phyloP scores from a whole-genome alignment of 2,113 vertebrate genomes.

The Spea bombifrons region DNA sequence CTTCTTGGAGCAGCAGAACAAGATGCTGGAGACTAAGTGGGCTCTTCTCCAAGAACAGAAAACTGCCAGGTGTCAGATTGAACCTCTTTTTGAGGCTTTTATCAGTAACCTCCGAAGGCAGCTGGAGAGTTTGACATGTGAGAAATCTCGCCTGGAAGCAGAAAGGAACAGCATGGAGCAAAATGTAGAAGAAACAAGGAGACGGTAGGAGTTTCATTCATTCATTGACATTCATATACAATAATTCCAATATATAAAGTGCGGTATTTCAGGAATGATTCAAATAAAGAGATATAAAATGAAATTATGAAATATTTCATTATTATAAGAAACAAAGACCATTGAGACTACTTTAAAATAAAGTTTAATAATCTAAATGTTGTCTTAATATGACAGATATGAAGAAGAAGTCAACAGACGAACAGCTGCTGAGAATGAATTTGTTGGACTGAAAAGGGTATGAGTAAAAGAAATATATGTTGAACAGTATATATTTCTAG shows the following conservation, averaged over 20 bases:
- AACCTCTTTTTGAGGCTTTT: slow-evolving; percentile 81
- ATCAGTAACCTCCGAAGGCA: slow-evolving; percentile 80
- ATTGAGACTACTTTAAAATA: no score
- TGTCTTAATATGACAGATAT: slow-evolving; percentile 61
- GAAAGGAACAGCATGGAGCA: slow-evolving; percentile 86
- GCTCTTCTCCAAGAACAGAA: slow-evolving; percentile 79
- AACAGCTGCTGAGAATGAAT: slow-evolving; percentile 74
- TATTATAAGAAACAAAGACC: no score
- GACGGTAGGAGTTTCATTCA: slow-evolving; percentile 69
- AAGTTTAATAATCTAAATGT: background rate
- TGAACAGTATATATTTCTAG: background rate
- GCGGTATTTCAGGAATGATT: no score
- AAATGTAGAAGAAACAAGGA: slow-evolving; percentile 90
- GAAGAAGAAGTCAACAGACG: slow-evolving; percentile 84
- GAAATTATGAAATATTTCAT: no score
- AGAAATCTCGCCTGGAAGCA: slow-evolving; percentile 82
- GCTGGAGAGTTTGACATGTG: slow-evolving; percentile 73
- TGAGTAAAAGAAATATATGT: background rate
- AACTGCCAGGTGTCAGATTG: slow-evolving; percentile 67
- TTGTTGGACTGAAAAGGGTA: slow-evolving; percentile 82
- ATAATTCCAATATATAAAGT: no score
- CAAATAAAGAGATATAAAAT: no score
- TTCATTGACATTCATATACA: no score
- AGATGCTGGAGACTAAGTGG: slow-evolving; percentile 89
- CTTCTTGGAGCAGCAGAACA: slow-evolving; percentile 88